Conservation (phyloP, 2,797 vertebrate species). For the Falco columbarius region DNA sequence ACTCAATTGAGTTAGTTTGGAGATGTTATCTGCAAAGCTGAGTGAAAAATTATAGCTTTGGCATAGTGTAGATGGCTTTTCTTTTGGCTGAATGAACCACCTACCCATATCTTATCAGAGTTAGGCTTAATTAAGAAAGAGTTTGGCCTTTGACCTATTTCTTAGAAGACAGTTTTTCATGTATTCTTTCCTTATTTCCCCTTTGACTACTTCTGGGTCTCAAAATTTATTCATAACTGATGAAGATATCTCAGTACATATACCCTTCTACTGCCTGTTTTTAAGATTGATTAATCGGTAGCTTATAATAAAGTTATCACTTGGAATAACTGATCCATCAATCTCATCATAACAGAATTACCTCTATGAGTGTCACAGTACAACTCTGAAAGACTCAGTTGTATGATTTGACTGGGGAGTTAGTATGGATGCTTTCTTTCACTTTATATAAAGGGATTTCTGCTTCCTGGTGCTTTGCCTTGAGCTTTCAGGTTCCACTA, state of each 20-base stretch:
- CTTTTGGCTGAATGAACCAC: not conserved
- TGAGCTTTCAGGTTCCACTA: not conserved
- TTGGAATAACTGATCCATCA: slow-evolving; percentile 7
- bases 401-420: not conserved
- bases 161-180: not conserved
- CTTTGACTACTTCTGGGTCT: not conserved
- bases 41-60: not conserved
- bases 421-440: not conserved
- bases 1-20: fast-evolving
- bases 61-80: not conserved
- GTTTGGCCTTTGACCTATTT: not conserved
- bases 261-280: not conserved
- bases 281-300: not conserved
- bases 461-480: not conserved
- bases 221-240: not conserved
- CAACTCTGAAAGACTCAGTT: not conserved
- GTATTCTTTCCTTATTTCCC: not conserved
- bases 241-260: not conserved
- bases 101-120: not conserved
- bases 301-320: not conserved
- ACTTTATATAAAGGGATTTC: not conserved
- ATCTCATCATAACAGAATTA: not conserved
- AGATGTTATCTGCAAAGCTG: not conserved
- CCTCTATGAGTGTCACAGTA: not conserved
- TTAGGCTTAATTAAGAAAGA: not conserved